Percentiles rank a stretch among this genome's conserved stretches.
Evolutionary conservation across 2,888 invertebrate genomes (phyloP).

Genomic region (Heliconius ethilla): DNA sequence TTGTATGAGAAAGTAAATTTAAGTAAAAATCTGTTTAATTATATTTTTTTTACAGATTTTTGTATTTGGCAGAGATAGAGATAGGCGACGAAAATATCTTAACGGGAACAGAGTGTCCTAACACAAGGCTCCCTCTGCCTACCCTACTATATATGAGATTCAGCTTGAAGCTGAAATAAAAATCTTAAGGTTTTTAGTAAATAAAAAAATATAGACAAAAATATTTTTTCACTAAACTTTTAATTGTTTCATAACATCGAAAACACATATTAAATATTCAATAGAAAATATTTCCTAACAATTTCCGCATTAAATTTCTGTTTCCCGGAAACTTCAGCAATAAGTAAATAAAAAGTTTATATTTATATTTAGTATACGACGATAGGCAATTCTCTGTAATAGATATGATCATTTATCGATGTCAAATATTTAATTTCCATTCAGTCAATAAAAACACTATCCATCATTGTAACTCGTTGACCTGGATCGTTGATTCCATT

Average conservation of each 20-base stretch:
- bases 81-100: too few relatives aligned
- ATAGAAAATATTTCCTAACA: not conserved
- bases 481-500: conserved; percentile 41
- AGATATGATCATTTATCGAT: conserved; percentile 52
- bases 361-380: conserved; percentile 12
- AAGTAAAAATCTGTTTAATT: too few relatives aligned
- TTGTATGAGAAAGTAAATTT: too few relatives aligned
- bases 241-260: not conserved
- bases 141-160: too few relatives aligned
- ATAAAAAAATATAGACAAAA: not conserved
- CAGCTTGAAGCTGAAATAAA: too few relatives aligned
- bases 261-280: not conserved
- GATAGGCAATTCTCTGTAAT: conserved; percentile 45
- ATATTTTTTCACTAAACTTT: not conserved
- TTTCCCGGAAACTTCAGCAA: not conserved
- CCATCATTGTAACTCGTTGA: conserved; percentile 47
- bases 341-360: conserved; percentile 8
- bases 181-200: not conserved
- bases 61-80: too few relatives aligned
- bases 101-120: too few relatives aligned
- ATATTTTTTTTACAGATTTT: too few relatives aligned
- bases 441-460: conserved; percentile 51
- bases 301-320: conserved; percentile 3
- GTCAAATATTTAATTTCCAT: conserved; percentile 51
- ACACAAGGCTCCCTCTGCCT: too few relatives aligned